Evolutionary conservation across 2,113 vertebrate species (phyloP).

Genomic region (Tapirus terrestris): DNA sequence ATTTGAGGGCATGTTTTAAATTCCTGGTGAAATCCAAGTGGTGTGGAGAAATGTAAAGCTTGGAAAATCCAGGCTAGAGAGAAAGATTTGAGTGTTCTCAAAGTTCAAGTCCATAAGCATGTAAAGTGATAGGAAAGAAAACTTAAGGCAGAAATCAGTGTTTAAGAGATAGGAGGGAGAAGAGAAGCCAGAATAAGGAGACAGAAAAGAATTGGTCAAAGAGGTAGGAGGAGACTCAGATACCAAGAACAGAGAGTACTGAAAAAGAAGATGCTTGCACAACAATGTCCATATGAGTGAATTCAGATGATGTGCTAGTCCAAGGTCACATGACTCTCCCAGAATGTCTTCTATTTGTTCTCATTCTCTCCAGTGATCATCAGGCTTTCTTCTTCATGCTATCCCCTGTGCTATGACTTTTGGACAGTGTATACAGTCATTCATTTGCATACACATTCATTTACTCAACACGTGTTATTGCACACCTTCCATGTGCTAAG

Average conservation of each 20-base stretch:
- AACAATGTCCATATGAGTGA: background rate
- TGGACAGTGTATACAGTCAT: background rate
- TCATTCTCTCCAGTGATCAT: background rate
- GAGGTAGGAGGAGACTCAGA: background rate
- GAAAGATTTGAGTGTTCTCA: background rate
- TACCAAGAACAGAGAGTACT: background rate
- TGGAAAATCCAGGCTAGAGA: background rate
- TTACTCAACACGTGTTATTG: background rate
- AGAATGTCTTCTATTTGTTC: background rate
- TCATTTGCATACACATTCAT: background rate
- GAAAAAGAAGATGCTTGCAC: background rate
- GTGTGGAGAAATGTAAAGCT: background rate
- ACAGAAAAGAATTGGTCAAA: background rate
- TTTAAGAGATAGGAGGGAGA: background rate
- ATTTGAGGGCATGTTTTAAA: background rate
- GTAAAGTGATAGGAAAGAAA: background rate
- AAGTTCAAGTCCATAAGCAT: background rate
- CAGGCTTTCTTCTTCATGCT: background rate
- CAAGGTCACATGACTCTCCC: background rate
- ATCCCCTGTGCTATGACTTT: background rate
- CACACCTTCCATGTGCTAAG: background rate
- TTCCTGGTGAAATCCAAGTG: background rate
- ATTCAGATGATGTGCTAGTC: background rate
- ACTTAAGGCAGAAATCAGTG: background rate
- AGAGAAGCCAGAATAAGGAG: background rate